Conservation (phyloP, 2,888 invertebrate genomes). For the Sinohyriopsis cumingii region DNA sequence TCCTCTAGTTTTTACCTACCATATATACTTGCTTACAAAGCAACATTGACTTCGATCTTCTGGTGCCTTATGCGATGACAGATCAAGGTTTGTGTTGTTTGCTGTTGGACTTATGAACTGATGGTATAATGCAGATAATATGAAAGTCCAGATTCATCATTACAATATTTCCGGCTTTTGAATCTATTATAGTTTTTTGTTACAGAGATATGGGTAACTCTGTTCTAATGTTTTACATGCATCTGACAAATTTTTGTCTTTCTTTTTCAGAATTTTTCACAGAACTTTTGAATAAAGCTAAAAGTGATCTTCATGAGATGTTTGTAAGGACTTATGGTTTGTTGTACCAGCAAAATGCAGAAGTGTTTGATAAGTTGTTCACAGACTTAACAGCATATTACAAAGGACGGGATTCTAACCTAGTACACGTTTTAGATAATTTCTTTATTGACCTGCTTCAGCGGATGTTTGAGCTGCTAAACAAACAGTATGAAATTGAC, state of each 20-base stretch:
- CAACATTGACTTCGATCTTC: no score
- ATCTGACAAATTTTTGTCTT: constrained; percentile 17
- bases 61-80: no score
- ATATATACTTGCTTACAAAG: no score
- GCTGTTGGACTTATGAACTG: no score
- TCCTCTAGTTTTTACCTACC: no score
- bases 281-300: constrained; percentile 86
- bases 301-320: constrained; percentile 93
- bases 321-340: constrained; percentile 95
- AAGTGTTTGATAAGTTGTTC: constrained; percentile 93
- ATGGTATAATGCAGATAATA: no score
- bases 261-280: constrained; percentile 88
- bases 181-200: no score
- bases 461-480: constrained; percentile 91
- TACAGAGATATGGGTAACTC: no score
- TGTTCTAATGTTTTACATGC: no score
- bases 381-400: constrained; percentile 92
- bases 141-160: no score
- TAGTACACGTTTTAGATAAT: constrained; percentile 89
- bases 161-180: no score
- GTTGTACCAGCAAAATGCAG: constrained; percentile 93
- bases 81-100: no score
- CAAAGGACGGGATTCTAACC: constrained; percentile 79
- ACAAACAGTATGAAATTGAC: constrained; percentile 92
- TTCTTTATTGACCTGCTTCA: constrained; percentile 95